Base-by-base conservation (phyloP, 1,140 invertebrate species). In the Drosophila auraria region DNA sequence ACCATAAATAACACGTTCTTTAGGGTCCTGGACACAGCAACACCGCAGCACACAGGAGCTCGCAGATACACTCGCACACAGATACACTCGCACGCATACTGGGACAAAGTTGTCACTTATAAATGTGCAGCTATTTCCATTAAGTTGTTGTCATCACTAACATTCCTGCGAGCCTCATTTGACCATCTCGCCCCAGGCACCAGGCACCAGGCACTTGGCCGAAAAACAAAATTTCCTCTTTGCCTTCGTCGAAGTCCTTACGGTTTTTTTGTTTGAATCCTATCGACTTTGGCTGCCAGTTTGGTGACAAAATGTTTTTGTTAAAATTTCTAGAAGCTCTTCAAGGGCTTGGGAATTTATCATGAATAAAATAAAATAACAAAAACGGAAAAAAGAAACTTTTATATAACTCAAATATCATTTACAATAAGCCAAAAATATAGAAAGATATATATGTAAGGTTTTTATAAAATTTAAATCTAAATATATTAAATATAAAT, bases 141-240 rank as follows among this genome's bases (percentile, higher is more conserved):
- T 90, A 89, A 89, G 82, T 89, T 89, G 86, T 89, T 89, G 84
- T 89, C 84, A 89, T 89, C 84, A 89, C 84, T 89, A 87, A 79
- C 83, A 80, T 89, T 83, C 77, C 84, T 83, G 78, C 72, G 84
- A 83, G 72, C 63, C 64, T 58, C 84, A 83, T 82, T 83, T 62
- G 50, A 36, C 25, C 47, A 51, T 42, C 57, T 42, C 57, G 57
- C 56, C 64, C 65, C 44, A 70, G 59, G 54, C 20, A 20, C 20
- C 20, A 20, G 20, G 20, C 20, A 20, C 20, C 20, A 20, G 20
- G 20, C 76, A 80, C 76, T 82, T 87, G 82, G 64, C 64, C 73
- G 54, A 57, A 62, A 81, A 70, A 79, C 56, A 53, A 17, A 53
- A 61, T 73, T 23, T 38, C 17, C 54, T 9, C 3, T 6, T 6